Evolutionary conservation across 2,797 vertebrate genomes (phyloP), one percentile per base, ranked within the genome.

Genomic region (Pampus argenteus): DNA sequence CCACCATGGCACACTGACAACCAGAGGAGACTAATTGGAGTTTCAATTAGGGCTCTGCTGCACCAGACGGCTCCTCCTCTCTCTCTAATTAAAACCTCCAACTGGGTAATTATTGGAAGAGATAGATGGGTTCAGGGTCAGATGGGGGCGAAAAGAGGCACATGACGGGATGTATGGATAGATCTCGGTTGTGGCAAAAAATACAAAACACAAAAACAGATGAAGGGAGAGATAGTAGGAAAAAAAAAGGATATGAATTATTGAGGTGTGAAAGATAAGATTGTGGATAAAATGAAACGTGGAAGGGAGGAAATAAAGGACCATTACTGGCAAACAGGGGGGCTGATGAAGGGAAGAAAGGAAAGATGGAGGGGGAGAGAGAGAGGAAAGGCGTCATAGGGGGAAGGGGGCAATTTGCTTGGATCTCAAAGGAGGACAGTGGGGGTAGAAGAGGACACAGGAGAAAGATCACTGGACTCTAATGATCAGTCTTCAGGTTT

Each of bases 401-500:
- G 62, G 75, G 77, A 74, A 74, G 74, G 64, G 17, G 40, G 73
- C 71, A 84, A 83, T 88, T 87, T 86, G 42, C 76, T 68, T 50
- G 62, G 64, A 70, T 69, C 78, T 79, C 34, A 79, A 82, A 84
- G 82, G 76, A 83, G 76, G 69, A 42, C 38, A 26, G 62, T 62
- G 78, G 77, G 84, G 72, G 76, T 61, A 58, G 71, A 75, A 62
- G 60, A 87, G 86, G 87, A 86, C 86, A 81, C 73, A 38, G 76
- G 81, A 90, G 81, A 85, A 86, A 86, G 83, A 91, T 89, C 88
- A 82, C 74, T 74, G 63, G 76, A 78, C 81, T 78, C 73, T 90
- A 90, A 91, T 92, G 89, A 92, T 86, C 87, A 67, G 66, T 86
- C 71, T 86, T 81, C 51, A 58, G 71, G 74, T 70, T 60, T 22